phyloP scores from a whole-genome alignment of 2,888 invertebrate species.

The Drosophila phalerata region DNA sequence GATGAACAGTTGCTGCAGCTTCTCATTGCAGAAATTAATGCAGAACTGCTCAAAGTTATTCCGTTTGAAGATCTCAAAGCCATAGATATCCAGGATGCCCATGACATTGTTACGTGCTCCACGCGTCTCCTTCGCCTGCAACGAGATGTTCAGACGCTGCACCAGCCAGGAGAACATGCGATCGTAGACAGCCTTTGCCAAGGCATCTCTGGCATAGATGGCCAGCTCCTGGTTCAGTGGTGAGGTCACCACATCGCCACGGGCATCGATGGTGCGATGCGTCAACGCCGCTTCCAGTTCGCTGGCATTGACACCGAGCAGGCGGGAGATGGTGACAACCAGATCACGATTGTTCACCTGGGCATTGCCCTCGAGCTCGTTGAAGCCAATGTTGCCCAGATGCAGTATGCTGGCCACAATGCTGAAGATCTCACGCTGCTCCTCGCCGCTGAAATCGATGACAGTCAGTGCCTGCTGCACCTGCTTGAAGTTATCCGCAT shows the following conservation, averaged over 20 bases:
- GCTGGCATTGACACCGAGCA: slow-evolving; percentile 90
- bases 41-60: slow-evolving; percentile 95
- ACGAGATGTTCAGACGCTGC: slow-evolving; percentile 90
- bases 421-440: slow-evolving; percentile 91
- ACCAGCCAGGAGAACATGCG: slow-evolving; percentile 97
- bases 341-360: slow-evolving; percentile 89
- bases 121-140: slow-evolving; percentile 88
- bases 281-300: slow-evolving; percentile 91
- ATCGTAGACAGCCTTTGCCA: slow-evolving; percentile 96
- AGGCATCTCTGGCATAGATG: slow-evolving; percentile 94
- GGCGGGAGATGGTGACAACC: slow-evolving; percentile 89
- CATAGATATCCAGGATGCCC: slow-evolving; percentile 97
- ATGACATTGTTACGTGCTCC: slow-evolving; percentile 89
- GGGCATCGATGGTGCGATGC: slow-evolving; percentile 94
- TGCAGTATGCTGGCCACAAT: slow-evolving; percentile 95
- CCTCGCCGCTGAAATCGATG: slow-evolving; percentile 90
- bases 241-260: slow-evolving; percentile 92
- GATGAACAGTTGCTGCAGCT: slow-evolving; percentile 97
- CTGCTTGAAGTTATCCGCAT: slow-evolving; percentile 89
- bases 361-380: slow-evolving; percentile 90
- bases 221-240: slow-evolving; percentile 93
- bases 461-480: slow-evolving; percentile 91
- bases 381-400: slow-evolving; percentile 94
- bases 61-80: slow-evolving; percentile 96
- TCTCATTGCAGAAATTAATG: slow-evolving; percentile 98